Evolutionary conservation across 2,113 vertebrate genomes (phyloP), one percentile per base, ranked within the genome.

Genomic region (Suricata suricatta): DNA sequence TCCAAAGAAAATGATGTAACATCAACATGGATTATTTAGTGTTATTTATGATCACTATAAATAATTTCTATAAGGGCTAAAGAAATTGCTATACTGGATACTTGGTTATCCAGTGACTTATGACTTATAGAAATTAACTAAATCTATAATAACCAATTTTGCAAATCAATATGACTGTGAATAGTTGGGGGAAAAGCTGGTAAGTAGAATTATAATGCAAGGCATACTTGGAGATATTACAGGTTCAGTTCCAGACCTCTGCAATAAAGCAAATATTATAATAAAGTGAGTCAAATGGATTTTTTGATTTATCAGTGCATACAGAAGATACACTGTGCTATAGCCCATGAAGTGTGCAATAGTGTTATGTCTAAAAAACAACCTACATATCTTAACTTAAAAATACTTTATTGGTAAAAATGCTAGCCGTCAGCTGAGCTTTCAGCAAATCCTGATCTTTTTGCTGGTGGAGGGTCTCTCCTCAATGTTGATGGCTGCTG

Each of bases 61-160:
- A 85, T 54, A 82, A 41, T 33, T 90, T 52, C 38, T 83, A 17
- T 52, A 83, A 79, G 57, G 14, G 23, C 12, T 90, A 8, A 71
- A 95, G 11, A 93, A 79, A 80, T 60, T 81, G 5, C 69, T 64
- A n/a, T 29, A 47, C 17, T 71, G 5, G 44, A 76, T 68, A 88
- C 23, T 92, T 29, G 60, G 41, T 86, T 86, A 10, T 60, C 52
- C 7, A 77, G 27, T 63, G 14, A 60, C 21, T 94, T 93, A 77
- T 44, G 76, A 16, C 4, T 15, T 69, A 17, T 50, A n/a, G 29
- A 88, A 95, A 74, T 72, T 33, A 74, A 17, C 23, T 66, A 77
- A 31, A 81, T 96, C 57, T 85, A 50, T 84, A 88, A 93, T 80
- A 72, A 90, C 4, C 11, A 86, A 79, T 50, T 80, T 88, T 64